A percentile compares a stretch with the other conserved stretches of the same genome.
These are phyloP conservation scores for Notocelia uddmanniana DNA, from an alignment of 2,888 invertebrate species.

Conservation along the genomic window DNA sequence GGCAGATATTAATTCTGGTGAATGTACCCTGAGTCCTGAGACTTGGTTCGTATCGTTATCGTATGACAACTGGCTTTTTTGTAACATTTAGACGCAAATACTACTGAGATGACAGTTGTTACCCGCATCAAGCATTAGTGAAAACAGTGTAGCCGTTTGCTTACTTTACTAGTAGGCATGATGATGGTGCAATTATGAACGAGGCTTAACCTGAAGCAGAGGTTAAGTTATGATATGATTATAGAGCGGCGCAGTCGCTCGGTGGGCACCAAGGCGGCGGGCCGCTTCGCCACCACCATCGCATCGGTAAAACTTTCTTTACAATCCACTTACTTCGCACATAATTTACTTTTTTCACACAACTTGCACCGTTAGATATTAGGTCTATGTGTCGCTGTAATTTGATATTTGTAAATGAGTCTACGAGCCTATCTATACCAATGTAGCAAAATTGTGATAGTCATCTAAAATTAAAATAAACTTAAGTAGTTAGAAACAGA, in stretches of 20 bases:
- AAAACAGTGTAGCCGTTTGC: neutral
- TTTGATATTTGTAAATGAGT: neutral
- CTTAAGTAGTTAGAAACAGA: neutral
- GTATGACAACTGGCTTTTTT: neutral
- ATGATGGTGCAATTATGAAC: constrained; percentile 43
- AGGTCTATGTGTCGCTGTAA: neutral
- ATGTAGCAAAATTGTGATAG: neutral
- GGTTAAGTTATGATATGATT: constrained; percentile 71
- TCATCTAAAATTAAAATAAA: neutral
- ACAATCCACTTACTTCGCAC: constrained; percentile 5
- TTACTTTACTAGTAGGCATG: neutral
- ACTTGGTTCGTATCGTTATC: no score
- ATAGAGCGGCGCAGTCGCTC: constrained; percentile 65
- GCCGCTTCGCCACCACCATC: constrained; percentile 54
- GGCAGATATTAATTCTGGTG: no score
- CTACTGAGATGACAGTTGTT: neutral
- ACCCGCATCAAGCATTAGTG: neutral
- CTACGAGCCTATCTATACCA: neutral
- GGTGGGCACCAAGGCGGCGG: constrained; percentile 63
- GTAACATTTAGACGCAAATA: neutral
- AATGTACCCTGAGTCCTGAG: neutral
- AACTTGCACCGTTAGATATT: neutral
- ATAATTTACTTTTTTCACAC: neutral
- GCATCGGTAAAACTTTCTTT: constrained; percentile 55
- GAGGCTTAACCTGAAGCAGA: constrained; percentile 53